These are phyloP conservation scores for Camponotus vicinus DNA, from an alignment of 1,140 invertebrate species.

Conservation along the genomic window DNA sequence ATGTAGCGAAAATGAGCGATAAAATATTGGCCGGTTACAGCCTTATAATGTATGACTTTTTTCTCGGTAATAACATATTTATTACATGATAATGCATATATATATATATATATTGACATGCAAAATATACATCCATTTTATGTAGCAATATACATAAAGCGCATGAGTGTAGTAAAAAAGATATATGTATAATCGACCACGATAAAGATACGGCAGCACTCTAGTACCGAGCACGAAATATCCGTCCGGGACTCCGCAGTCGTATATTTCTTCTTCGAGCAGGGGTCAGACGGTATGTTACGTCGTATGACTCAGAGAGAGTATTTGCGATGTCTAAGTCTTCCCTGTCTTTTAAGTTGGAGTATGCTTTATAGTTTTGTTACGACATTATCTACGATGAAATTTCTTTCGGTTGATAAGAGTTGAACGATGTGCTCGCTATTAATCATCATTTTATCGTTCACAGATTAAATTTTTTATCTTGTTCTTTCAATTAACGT, in stretches of 20 bases:
- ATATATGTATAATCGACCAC: too few species aligned
- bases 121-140: too few species aligned
- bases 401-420: constrained; percentile 21
- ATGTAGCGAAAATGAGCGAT: background rate
- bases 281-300: constrained; percentile 13
- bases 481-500: background rate
- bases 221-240: background rate
- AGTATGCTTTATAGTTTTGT: constrained; percentile 23
- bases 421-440: background rate
- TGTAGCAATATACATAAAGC: too few species aligned
- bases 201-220: too few species aligned
- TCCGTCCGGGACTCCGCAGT: background rate
- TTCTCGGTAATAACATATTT: background rate
- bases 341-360: background rate
- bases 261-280: constrained; percentile 46
- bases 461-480: background rate
- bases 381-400: constrained; percentile 40
- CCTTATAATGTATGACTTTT: background rate
- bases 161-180: too few species aligned
- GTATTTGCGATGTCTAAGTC: constrained; percentile 23
- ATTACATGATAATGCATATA: too few species aligned
- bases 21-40: background rate
- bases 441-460: background rate
- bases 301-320: constrained; percentile 48
- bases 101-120: too few species aligned